Evolutionary conservation across 2,888 invertebrate species (phyloP).

Genomic region (Sesia bembeciformis): DNA sequence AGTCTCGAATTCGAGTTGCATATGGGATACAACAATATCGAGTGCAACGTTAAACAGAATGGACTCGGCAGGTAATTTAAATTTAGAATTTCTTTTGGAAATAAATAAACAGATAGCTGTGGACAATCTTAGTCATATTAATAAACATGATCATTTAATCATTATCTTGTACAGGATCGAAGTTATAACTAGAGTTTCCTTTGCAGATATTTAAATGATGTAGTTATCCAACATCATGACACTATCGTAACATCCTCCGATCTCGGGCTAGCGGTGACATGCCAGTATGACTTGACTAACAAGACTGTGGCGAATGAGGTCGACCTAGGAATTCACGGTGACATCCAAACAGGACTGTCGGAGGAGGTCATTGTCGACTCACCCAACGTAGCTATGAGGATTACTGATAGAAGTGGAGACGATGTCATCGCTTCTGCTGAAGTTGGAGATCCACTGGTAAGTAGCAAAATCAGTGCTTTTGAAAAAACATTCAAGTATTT

Average conservation of each 20-base stretch:
- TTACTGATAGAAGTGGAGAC: constrained; percentile 87
- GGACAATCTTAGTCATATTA: too few relatives aligned
- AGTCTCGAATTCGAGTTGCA: constrained; percentile 92
- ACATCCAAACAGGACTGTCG: constrained; percentile 88
- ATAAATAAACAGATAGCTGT: too few relatives aligned
- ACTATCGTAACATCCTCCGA: constrained; percentile 96
- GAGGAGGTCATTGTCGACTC: constrained; percentile 95
- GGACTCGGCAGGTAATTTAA: constrained; percentile 81
- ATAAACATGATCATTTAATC: neutral
- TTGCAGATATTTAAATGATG: constrained; percentile 87
- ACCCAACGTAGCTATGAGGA: constrained; percentile 95
- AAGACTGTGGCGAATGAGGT: constrained; percentile 95
- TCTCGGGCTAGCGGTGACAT: constrained; percentile 93
- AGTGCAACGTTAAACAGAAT: constrained; percentile 93
- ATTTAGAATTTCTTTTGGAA: too few relatives aligned
- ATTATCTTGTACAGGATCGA: too few relatives aligned
- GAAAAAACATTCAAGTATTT: too few relatives aligned
- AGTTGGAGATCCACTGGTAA: constrained; percentile 90
- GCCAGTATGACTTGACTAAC: constrained; percentile 95
- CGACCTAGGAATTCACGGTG: constrained; percentile 90
- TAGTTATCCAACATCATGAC: constrained; percentile 96
- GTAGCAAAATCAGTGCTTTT: constrained; percentile 3
- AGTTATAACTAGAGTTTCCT: neutral
- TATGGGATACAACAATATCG: constrained; percentile 93
- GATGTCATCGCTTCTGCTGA: constrained; percentile 91